Base-by-base conservation (phyloP, 2,888 invertebrate species). In the Drosophila fulvimacula region DNA sequence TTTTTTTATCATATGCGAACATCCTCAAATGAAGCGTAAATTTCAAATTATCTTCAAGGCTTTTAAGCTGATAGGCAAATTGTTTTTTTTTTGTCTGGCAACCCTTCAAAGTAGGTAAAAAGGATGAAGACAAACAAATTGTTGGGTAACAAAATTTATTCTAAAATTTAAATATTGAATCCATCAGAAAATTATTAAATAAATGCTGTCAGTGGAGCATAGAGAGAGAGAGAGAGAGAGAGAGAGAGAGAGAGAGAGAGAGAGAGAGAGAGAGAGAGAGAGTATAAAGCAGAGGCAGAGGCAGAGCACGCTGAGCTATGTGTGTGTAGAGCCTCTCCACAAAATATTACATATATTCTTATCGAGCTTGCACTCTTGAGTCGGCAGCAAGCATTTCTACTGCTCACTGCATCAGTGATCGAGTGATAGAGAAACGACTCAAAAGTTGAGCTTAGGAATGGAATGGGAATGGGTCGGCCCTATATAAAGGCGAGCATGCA, bases 21-120 rank as follows among this genome's bases (percentile, higher is more conserved):
- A 39, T 24, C 5, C 66, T 58, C 68, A 81, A 83, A 81, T 83
- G 79, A 75, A 82, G 82, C 80, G 76, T 82, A 79, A 81, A 83
- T 83, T 79, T 80, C 76, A 83, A 83, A 83, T 82, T 76, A 83
- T 83, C 65, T 73, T 80, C 59, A 69, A 80, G 76, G 79, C 81
- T 75, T 83, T 81, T 81, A 73, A 76, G 76, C 78, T 64, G 80
- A 78, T 78, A 80, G 72, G 73, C 70, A 81, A 81, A 81, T 76
- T 81, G 67, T 64, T 34, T 48, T 11, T 73, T 72, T 62, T 19
- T 0, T 24, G 11, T 17, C n/a, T 11, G n/a, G 5, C n/a, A 51
- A 15, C 5, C n/a, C 9, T 24, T n/a, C 3, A 24, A 24, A 38
- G 5, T 11, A 21, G 32, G 21, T 32, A 21, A n/a, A 30, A 15